Percentiles rank a stretch among this genome's conserved stretches.
These are phyloP conservation scores for Cantharis nigra DNA, from an alignment of 2,888 invertebrate genomes.

Conservation along the genomic window DNA sequence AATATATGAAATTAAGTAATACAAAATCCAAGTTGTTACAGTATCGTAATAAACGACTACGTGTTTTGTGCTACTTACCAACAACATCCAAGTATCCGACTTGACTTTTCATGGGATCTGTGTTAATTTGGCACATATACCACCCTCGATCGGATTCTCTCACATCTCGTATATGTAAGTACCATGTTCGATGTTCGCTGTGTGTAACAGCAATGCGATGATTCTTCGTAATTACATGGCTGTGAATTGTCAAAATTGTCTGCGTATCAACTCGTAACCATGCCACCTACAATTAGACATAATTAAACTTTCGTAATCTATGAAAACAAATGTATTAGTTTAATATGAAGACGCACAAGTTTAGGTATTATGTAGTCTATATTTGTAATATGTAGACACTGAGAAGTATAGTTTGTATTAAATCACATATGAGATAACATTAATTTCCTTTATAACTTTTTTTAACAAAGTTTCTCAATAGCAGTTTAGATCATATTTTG, in stretches of 20 bases:
- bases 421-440: too few species aligned
- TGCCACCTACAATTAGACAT: constrained; percentile 70
- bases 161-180: constrained; percentile 78
- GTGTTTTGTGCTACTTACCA: constrained; percentile 57
- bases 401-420: too few species aligned
- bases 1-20: too few species aligned
- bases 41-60: too few species aligned
- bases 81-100: constrained; percentile 68
- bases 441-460: too few species aligned
- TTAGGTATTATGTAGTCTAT: background rate
- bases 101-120: constrained; percentile 77
- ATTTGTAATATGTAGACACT: too few species aligned
- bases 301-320: background rate
- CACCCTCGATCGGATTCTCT: constrained; percentile 79
- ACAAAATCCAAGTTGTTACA: too few species aligned
- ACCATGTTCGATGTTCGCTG: constrained; percentile 82
- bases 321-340: background rate
- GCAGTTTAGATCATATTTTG: too few species aligned
- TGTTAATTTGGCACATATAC: constrained; percentile 81
- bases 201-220: constrained; percentile 81
- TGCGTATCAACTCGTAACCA: constrained; percentile 91
- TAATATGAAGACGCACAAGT: background rate
- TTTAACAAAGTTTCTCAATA: too few species aligned
- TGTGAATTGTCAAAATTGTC: constrained; percentile 85
- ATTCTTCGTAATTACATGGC: constrained; percentile 88